Conservation (phyloP, 2,888 invertebrate genomes). For the Pristionchus entomophagus region DNA sequence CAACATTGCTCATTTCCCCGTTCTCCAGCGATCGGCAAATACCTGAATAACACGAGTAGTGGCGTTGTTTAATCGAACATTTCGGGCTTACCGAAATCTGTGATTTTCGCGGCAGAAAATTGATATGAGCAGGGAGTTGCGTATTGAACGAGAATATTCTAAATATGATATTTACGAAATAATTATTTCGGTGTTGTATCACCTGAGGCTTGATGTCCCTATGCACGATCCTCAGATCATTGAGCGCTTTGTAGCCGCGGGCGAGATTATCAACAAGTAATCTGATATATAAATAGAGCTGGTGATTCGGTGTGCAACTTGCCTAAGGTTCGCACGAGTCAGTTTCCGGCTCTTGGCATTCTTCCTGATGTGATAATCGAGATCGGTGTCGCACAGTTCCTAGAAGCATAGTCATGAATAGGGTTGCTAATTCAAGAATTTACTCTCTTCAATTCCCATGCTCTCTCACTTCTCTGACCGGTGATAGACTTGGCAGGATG, state of each 20-base stretch:
- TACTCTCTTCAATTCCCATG: too few species aligned
- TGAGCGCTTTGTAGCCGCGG: slow-evolving; percentile 71
- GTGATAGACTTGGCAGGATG: background rate
- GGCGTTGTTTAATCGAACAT: background rate
- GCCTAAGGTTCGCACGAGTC: slow-evolving; percentile 65
- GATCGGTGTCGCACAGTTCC: slow-evolving; percentile 70
- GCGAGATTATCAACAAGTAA: slow-evolving; percentile 71
- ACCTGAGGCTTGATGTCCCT: slow-evolving; percentile 74
- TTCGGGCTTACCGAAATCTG: slow-evolving; percentile 67
- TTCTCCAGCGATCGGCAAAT: slow-evolving; percentile 70
- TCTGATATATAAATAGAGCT: slow-evolving; percentile 55
- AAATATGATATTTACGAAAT: background rate
- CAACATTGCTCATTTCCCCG: slow-evolving; percentile 70
- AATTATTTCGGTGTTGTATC: background rate
- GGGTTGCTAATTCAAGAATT: background rate
- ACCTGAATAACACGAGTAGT: slow-evolving; percentile 55
- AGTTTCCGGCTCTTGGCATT: slow-evolving; percentile 62
- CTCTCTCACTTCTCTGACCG: too few species aligned
- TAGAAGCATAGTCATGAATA: background rate
- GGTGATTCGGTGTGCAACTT: background rate
- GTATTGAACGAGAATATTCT: slow-evolving; percentile 71
- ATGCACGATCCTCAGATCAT: slow-evolving; percentile 72
- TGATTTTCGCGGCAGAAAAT: slow-evolving; percentile 69
- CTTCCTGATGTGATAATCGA: slow-evolving; percentile 67
- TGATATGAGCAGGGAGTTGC: slow-evolving; percentile 52